Conservation (phyloP, 2,797 vertebrate species). For the Meriones psammophilus region DNA sequence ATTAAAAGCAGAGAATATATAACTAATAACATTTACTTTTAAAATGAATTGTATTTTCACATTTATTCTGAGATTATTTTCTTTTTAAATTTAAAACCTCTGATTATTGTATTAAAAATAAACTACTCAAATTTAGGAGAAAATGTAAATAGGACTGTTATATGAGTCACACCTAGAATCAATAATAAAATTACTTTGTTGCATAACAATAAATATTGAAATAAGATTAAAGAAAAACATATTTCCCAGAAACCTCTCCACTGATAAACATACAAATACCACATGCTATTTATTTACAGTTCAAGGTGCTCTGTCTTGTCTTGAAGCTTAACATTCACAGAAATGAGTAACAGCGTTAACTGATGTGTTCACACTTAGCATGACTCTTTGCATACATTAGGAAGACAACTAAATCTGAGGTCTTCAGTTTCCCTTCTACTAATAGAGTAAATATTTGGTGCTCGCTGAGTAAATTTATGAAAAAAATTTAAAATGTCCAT, state of each 20-base stretch:
- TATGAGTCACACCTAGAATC: neutral
- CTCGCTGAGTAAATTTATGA: neutral
- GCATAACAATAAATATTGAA: neutral
- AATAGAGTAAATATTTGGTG: constrained; percentile 38
- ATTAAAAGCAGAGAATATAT: neutral
- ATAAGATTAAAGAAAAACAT: constrained; percentile 32
- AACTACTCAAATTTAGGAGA: neutral
- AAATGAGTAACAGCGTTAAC: constrained; percentile 66
- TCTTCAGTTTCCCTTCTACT: neutral
- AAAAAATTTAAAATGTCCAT: neutral
- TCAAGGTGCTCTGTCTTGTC: constrained; percentile 60
- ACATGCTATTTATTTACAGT: neutral
- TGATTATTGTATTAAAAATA: constrained; percentile 1
- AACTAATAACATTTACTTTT: neutral
- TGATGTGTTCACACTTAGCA: neutral
- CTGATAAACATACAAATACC: neutral
- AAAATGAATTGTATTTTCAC: neutral
- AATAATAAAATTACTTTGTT: neutral
- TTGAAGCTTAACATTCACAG: neutral
- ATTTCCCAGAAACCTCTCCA: constrained; percentile 5
- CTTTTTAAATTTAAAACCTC: neutral
- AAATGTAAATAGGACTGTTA: neutral
- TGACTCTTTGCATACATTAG: too few species aligned
- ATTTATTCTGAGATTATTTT: neutral
- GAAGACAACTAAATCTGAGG: neutral